Evolutionary conservation across 2,888 invertebrate genomes (phyloP).

Genomic region (Seira musarum): DNA sequence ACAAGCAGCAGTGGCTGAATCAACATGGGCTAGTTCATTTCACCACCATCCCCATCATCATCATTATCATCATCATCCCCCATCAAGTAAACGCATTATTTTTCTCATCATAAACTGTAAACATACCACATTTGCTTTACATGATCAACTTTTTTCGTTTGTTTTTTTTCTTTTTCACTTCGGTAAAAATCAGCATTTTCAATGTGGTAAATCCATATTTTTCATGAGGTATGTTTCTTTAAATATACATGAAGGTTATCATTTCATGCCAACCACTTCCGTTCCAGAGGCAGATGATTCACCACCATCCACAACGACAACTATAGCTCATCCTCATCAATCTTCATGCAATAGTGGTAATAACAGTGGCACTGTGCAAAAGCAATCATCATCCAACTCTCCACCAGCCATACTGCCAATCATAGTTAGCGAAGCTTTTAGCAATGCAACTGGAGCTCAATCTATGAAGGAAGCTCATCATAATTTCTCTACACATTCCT

Average conservation of each 20-base stretch:
- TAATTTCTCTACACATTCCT: slow-evolving; percentile 46
- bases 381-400: neutral
- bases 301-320: slow-evolving; percentile 53
- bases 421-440: slow-evolving; percentile 60
- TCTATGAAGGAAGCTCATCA: slow-evolving; percentile 45
- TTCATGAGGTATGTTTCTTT: neutral
- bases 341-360: no score
- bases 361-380: neutral
- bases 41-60: slow-evolving; percentile 55
- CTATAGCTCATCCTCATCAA: neutral
- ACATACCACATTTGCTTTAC: no score
- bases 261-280: slow-evolving; percentile 60
- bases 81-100: slow-evolving; percentile 32
- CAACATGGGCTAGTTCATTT: slow-evolving; percentile 64
- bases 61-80: slow-evolving; percentile 53
- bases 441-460: slow-evolving; percentile 26
- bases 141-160: no score
- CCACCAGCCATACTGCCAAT: slow-evolving; percentile 55
- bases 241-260: slow-evolving; percentile 49
- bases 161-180: no score
- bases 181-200: neutral
- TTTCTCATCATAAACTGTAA: neutral
- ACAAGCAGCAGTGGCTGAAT: slow-evolving; percentile 62
- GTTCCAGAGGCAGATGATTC: slow-evolving; percentile 59
- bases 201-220: neutral